Evolutionary conservation across 2,113 vertebrate species (phyloP), one percentile per base, ranked within the genome.

Genomic region (Caranx melampygus): DNA sequence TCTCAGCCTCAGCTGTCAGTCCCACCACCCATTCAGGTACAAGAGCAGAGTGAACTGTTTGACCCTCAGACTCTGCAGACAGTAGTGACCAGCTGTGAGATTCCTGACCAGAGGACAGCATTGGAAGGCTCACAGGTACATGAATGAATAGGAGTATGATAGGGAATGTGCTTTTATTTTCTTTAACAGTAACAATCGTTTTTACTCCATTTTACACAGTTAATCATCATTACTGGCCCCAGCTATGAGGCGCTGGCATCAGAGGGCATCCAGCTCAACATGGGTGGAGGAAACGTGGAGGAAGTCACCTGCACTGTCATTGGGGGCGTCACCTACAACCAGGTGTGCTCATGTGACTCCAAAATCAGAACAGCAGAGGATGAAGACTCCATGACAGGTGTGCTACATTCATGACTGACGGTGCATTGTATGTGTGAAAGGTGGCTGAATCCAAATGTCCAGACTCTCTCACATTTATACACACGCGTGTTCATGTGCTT

Each of bases 211-310:
- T 31, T 45, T 52, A 57, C 40, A 31, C 34, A 97, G 94, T 91
- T 98, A 55, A 97, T 98, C 52, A 97, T 98, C 91, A 97, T 98
- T 47, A 96, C 96, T 0, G 95, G 96, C 18, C 94, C 96, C 0
- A 94, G 95, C 72, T 98, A 97, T 0, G 96, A 97, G 35, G 91
- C 96, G 3, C 90, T 98, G 83, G 84, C 96, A 0, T 95, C 96
- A 0, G 96, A 97, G 75, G 95, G 96, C 59, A 95, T 98, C 90
- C 96, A 97, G 79, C 94, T 97, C 77, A 96, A 96, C 5, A 81
- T 97, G 86, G 88, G 91, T 1, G 78, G 90, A 0, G 86, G 88
- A 62, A 94, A 87, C 13, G 91, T 94, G 4, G 95, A 96, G 16
- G 96, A 96, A 42, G 93, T 96, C 78, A 93, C 96, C 10, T 97